Percentiles rank a stretch among this genome's conserved stretches.
Conservation (phyloP, 2,113 vertebrate genomes). For the Thamnophis sirtalis region DNA sequence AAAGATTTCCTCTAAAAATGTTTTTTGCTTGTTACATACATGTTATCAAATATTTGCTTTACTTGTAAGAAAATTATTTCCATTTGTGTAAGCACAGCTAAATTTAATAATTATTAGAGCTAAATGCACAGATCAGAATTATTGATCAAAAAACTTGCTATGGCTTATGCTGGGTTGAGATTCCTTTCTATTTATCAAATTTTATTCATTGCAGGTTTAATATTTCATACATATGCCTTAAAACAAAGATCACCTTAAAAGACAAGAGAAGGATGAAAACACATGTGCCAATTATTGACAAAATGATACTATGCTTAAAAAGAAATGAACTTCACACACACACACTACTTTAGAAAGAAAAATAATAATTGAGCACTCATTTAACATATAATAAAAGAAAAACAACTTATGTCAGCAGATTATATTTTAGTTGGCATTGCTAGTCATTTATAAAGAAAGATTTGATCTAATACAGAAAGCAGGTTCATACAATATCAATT, state of each 20-base stretch:
- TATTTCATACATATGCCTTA: not conserved
- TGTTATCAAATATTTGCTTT: not conserved
- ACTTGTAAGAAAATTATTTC: conserved; percentile 12
- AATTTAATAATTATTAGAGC: not conserved
- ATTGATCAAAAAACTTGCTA: not conserved
- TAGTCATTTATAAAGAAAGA: not conserved
- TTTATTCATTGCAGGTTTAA: not conserved
- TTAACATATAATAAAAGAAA: not conserved
- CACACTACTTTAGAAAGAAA: not conserved
- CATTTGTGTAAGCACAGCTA: not conserved
- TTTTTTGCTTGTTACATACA: not conserved
- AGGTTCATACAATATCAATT: not conserved
- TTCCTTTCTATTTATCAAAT: not conserved
- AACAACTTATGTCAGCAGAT: not conserved
- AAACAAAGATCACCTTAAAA: not conserved
- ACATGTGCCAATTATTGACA: not conserved
- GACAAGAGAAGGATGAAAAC: not conserved
- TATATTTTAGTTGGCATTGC: not conserved
- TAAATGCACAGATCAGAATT: not conserved
- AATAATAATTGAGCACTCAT: not conserved
- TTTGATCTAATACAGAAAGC: not conserved
- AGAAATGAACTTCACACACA: not conserved
- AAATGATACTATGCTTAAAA: not conserved
- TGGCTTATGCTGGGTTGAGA: not conserved
- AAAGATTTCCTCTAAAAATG: not conserved